phyloP scores from a whole-genome alignment of 1,140 invertebrate species.

The Colletes latitarsis region DNA sequence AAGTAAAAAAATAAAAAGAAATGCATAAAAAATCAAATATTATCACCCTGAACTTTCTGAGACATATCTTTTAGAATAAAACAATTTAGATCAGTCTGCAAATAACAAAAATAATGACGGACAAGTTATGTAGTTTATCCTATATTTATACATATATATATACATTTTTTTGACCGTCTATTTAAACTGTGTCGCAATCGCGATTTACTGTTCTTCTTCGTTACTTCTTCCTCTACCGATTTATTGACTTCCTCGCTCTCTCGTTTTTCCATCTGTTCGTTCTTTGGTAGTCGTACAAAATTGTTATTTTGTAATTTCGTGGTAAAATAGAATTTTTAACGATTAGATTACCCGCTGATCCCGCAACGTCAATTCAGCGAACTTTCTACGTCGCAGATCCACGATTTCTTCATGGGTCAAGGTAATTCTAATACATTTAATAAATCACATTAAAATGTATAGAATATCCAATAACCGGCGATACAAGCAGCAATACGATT shows the following conservation, averaged over 20 bases:
- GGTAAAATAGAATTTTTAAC: too few relatives aligned
- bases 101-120: too few relatives aligned
- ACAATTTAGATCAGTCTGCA: too few relatives aligned
- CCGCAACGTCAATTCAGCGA: constrained; percentile 19
- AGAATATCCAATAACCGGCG: too few relatives aligned
- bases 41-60: too few relatives aligned
- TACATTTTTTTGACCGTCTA: constrained; percentile 33
- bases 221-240: not conserved
- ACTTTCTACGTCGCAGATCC: constrained; percentile 57
- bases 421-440: constrained; percentile 38
- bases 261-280: not conserved
- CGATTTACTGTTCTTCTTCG: not conserved
- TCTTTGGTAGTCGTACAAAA: not conserved
- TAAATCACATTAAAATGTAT: too few relatives aligned
- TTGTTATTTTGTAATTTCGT: not conserved
- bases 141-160: not conserved
- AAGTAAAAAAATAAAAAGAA: too few relatives aligned
- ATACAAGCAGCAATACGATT: too few relatives aligned
- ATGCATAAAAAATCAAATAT: too few relatives aligned
- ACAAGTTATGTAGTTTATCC: too few relatives aligned
- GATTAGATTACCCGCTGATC: constrained; percentile 20
- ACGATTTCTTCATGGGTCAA: constrained; percentile 67
- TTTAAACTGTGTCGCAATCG: not conserved
- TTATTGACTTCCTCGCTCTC: not conserved
- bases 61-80: too few relatives aligned